phyloP scores from a whole-genome alignment of 2,113 vertebrate genomes.

The Oreocharis arfaki region DNA sequence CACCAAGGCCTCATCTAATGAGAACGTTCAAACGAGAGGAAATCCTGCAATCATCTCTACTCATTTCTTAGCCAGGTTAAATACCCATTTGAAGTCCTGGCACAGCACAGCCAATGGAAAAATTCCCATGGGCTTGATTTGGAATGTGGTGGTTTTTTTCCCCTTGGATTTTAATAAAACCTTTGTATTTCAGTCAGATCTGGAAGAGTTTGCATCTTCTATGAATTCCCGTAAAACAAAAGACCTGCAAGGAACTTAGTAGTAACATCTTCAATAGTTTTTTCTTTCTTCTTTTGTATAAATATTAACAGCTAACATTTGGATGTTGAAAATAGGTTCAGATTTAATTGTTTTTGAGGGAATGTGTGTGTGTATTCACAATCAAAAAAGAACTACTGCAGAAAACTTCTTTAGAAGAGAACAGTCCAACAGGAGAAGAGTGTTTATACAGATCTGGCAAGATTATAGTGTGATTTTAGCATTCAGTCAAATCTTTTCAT shows the following conservation, averaged over 20 bases:
- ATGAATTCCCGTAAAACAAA: neutral
- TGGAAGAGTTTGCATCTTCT: neutral
- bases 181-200: neutral
- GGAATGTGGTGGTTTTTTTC: neutral
- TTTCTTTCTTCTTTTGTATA: neutral
- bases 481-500: neutral
- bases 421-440: neutral
- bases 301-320: neutral
- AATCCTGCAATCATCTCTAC: slow-evolving; percentile 45
- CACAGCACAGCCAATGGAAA: slow-evolving; percentile 9
- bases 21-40: slow-evolving; percentile 53
- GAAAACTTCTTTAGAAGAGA: neutral
- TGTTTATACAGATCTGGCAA: neutral
- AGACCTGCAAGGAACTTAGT: neutral
- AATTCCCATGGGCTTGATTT: neutral
- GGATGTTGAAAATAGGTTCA: neutral
- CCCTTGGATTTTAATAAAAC: neutral
- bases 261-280: neutral
- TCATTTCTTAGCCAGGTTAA: slow-evolving; percentile 55
- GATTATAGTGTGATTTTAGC: neutral
- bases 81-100: slow-evolving; percentile 51
- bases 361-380: neutral
- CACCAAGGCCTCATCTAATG: slow-evolving; percentile 46
- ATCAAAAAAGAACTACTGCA: neutral
- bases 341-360: neutral